Evolutionary conservation across 1,140 invertebrate genomes (phyloP), one percentile per base, ranked within the genome.

Genomic region (Chymomyza costata): DNA sequence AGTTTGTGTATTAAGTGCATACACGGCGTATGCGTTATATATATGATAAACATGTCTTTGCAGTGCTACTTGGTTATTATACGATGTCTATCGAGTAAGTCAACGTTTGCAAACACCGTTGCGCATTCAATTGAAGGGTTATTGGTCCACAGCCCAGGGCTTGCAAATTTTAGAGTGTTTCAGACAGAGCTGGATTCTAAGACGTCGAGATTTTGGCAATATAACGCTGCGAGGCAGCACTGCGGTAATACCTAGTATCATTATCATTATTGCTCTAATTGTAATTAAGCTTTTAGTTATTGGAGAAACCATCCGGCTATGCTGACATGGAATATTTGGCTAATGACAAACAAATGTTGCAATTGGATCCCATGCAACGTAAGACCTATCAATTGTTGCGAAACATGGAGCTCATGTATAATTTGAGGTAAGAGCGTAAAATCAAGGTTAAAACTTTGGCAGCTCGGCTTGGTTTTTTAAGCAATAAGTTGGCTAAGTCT

Each of bases 311-410:
- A 1, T 5, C 10, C 3, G 55, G 25, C 15, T 47, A 55, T 15
- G 55, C 68, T 8, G 41, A 60, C n/a, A 46, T 65, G 40, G 51
- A 53, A 0, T 83, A 82, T 43, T 47, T 83, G 28, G 46, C 49
- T 14, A 55, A 83, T 30, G 34, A 70, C 13, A 19, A 19, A 7
- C 14, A 62, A 7, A 11, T 61, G 3, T 82, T 68, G 35, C 78
- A 88, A 55, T 56, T 87, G n/a, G 88, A 90, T 65, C 84, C 86
- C 0, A 87, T 89, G 84, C 86, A 85, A 48, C 74, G 89, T 31
- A 88, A 87, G 59, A 85, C 87, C 48, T 87, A 84, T 54, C 76
- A 76, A 21, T 40, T 89, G 1, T 61, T 88, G 13, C 50, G 80
- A 10, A 78, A 86, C n/a, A 67, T 89, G 17, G 68, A 65, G 41